phyloP scores from a whole-genome alignment of 2,797 vertebrate genomes.

The Echeneis naucrates region DNA sequence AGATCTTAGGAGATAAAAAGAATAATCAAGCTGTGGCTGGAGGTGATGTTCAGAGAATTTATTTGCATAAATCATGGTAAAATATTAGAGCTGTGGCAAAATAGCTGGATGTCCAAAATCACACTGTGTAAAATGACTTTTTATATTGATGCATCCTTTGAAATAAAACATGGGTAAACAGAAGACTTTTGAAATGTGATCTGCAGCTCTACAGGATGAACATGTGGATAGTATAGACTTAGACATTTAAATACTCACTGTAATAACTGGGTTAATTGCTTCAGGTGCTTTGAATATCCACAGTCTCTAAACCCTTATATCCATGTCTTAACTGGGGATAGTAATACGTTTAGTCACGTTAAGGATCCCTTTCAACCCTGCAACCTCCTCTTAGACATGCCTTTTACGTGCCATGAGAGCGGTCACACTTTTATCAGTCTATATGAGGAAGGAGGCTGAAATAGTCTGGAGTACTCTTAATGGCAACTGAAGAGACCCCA shows the following conservation, averaged over 20 bases:
- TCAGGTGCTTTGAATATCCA: constrained; percentile 17
- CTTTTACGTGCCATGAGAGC: constrained; percentile 44
- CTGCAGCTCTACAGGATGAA: constrained; percentile 12
- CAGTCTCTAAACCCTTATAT: constrained; percentile 6
- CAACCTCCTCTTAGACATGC: constrained; percentile 8
- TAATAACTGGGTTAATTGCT: constrained; percentile 37
- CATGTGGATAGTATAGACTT: constrained; percentile 5
- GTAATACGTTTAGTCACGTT: constrained; percentile 39
- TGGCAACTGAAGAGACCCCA: constrained; percentile 41
- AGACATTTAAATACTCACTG: constrained; percentile 15
- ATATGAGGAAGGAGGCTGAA: constrained; percentile 20
- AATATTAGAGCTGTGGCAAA: neutral
- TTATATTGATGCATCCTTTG: constrained; percentile 2
- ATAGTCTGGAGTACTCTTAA: constrained; percentile 17
- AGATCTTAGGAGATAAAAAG: constrained; percentile 24
- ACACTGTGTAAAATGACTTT: neutral
- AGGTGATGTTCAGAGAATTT: constrained; percentile 10
- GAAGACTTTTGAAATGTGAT: constrained; percentile 30
- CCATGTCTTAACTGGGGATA: constrained; percentile 30
- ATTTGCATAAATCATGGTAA: neutral
- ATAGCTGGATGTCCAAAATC: neutral
- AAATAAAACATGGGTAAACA: constrained; percentile 13
- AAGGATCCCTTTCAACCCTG: constrained; percentile 38
- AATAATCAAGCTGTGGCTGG: constrained; percentile 10
- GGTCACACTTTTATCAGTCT: constrained; percentile 29